Evolutionary conservation across 2,888 invertebrate genomes (phyloP).

Genomic region (Anthrax anthrax): DNA sequence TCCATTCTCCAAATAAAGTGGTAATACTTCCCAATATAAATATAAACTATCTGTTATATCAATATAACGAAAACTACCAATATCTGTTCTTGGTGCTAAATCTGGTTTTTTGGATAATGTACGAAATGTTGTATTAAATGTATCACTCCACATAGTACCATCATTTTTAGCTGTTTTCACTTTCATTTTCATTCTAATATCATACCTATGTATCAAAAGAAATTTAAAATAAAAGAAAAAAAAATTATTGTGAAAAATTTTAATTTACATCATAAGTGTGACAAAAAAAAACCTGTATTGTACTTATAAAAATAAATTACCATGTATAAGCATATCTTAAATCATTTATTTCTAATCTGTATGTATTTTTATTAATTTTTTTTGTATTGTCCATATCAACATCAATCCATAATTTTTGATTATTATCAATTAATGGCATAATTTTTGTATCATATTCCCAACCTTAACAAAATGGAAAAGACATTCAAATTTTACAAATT

Average conservation of each 20-base stretch:
- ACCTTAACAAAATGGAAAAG: too few relatives aligned
- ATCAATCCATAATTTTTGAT: not conserved
- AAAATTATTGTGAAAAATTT: not conserved
- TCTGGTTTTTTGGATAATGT: conserved; percentile 43
- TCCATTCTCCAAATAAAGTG: conserved; percentile 54
- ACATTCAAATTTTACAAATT: not conserved
- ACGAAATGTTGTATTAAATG: conserved; percentile 42
- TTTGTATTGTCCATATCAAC: conserved; percentile 1
- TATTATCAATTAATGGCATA: not conserved
- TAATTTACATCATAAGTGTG: conserved; percentile 31
- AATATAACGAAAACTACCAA: conserved; percentile 61
- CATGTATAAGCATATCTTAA: conserved; percentile 7
- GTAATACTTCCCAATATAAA: conserved; percentile 67
- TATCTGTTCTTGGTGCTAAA: conserved; percentile 51
- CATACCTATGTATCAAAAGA: conserved; percentile 39
- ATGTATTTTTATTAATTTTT: not conserved
- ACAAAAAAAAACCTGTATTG: too few relatives aligned
- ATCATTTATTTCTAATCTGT: not conserved
- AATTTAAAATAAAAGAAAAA: conserved; percentile 17
- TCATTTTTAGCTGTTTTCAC: conserved; percentile 39
- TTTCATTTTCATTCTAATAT: conserved; percentile 54
- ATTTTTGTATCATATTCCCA: conserved; percentile 19
- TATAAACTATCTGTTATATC: conserved; percentile 44
- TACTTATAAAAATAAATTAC: not conserved
- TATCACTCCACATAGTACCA: conserved; percentile 54